Evolutionary conservation across 2,888 invertebrate species (phyloP).

Genomic region (Pharmacophagus antenor): DNA sequence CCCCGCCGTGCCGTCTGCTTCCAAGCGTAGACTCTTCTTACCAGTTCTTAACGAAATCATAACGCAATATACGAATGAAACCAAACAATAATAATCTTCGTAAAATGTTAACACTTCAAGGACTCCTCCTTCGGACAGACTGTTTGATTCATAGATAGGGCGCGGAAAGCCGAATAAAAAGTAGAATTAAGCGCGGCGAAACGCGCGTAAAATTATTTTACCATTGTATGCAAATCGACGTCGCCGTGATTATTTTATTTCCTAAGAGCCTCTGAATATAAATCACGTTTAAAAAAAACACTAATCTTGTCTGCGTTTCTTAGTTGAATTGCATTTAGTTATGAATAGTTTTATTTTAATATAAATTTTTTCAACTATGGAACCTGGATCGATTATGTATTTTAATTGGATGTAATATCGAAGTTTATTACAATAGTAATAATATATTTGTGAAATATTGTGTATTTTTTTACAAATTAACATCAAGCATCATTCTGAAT

Average conservation of each 20-base stretch:
- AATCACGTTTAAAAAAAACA: constrained; percentile 75
- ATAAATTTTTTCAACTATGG: constrained; percentile 36
- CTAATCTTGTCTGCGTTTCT: constrained; percentile 60
- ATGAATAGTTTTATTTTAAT: constrained; percentile 45
- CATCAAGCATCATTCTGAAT: not conserved
- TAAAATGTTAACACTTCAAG: constrained; percentile 76
- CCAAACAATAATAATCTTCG: constrained; percentile 27
- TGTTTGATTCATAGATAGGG: constrained; percentile 79
- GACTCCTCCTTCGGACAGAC: constrained; percentile 60
- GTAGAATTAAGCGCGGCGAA: constrained; percentile 79
- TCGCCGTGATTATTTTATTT: constrained; percentile 80
- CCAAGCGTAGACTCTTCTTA: constrained; percentile 45
- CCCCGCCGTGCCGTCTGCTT: constrained; percentile 70
- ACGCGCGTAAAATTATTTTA: constrained; percentile 82
- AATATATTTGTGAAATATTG: not conserved
- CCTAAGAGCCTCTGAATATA: constrained; percentile 76
- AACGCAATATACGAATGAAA: constrained; percentile 22
- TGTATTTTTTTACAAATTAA: too few species aligned
- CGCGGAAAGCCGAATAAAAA: constrained; percentile 77
- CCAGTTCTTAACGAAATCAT: constrained; percentile 31
- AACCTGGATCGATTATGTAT: not conserved
- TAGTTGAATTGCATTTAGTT: constrained; percentile 62
- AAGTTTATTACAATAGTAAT: too few species aligned
- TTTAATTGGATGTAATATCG: not conserved
- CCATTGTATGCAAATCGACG: constrained; percentile 80